These are phyloP conservation scores for Gasteruption jaculator DNA, from an alignment of 2,888 invertebrate genomes.

Conservation along the genomic window DNA sequence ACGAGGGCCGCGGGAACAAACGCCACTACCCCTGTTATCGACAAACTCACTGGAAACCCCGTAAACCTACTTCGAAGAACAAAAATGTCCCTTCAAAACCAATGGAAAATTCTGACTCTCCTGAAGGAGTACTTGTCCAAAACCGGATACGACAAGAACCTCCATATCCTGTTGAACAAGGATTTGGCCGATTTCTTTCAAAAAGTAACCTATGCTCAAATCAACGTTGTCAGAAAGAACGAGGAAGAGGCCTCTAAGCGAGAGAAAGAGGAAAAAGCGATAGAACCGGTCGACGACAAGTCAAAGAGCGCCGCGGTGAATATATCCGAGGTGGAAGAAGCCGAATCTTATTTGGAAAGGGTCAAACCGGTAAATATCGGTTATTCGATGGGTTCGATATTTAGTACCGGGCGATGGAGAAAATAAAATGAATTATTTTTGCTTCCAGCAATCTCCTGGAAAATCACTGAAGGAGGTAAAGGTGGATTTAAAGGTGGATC, in stretches of 20 bases:
- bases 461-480: slow-evolving; percentile 5
- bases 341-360: slow-evolving; percentile 4
- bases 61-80: slow-evolving; percentile 28
- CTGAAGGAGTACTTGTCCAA: slow-evolving; percentile 53
- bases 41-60: slow-evolving; percentile 28
- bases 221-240: slow-evolving; percentile 34
- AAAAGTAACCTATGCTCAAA: slow-evolving; percentile 47
- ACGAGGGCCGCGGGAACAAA: slow-evolving; percentile 27
- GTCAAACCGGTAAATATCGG: slow-evolving; percentile 10
- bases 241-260: slow-evolving; percentile 19
- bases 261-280: slow-evolving; percentile 10
- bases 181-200: slow-evolving; percentile 55
- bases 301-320: slow-evolving; percentile 18
- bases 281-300: slow-evolving; percentile 17
- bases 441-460: no score
- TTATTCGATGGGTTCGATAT: not conserved
- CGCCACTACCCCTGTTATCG: slow-evolving; percentile 23
- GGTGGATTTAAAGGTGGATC: slow-evolving; percentile 20
- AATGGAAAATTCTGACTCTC: slow-evolving; percentile 53
- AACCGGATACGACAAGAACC: slow-evolving; percentile 49
- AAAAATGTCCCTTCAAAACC: slow-evolving; percentile 48
- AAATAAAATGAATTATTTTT: no score
- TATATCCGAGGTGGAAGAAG: slow-evolving; percentile 8
- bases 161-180: slow-evolving; percentile 52
- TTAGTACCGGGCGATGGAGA: no score